phyloP scores from a whole-genome alignment of 2,797 vertebrate genomes.

The Cirrhinus mrigala region DNA sequence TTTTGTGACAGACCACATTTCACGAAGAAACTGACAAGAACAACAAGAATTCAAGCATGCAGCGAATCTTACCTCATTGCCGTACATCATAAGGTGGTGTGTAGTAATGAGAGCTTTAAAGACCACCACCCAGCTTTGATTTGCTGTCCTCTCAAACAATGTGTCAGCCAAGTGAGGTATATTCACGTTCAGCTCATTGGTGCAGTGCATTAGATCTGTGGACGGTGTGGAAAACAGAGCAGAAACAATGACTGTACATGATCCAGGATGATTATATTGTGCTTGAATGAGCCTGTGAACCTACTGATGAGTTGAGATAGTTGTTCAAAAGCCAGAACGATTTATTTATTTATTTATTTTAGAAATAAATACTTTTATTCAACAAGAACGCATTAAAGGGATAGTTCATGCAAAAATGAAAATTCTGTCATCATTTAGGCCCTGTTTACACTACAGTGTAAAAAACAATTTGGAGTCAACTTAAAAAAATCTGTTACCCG shows the following conservation, averaged over 20 bases:
- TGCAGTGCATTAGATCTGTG: slow-evolving; percentile 76
- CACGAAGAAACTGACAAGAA: slow-evolving; percentile 19
- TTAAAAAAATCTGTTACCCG: too few relatives aligned
- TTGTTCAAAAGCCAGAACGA: not conserved
- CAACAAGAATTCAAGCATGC: not conserved
- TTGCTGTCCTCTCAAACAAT: slow-evolving; percentile 89
- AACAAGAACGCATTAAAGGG: not conserved
- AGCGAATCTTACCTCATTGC: slow-evolving; percentile 89
- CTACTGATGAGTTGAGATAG: not conserved
- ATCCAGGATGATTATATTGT: slow-evolving; percentile 1
- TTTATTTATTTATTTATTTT: too few relatives aligned
- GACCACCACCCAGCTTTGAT: slow-evolving; percentile 97
- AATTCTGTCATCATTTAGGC: not conserved
- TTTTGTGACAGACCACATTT: slow-evolving; percentile 20
- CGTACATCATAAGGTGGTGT: slow-evolving; percentile 98
- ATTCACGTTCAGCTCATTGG: slow-evolving; percentile 95
- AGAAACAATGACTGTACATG: slow-evolving; percentile 13
- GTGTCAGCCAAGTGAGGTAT: slow-evolving; percentile 92
- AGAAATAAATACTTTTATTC: not conserved
- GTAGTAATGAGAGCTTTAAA: slow-evolving; percentile 98
- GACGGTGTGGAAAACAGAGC: slow-evolving; percentile 13
- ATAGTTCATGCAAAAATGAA: not conserved
- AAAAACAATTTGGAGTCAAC: too few relatives aligned
- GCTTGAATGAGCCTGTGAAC: not conserved
- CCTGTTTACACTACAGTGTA: too few relatives aligned